Percentiles rank a stretch among this genome's conserved stretches.
These are phyloP conservation scores for Nothobranchius kuhntae DNA, from an alignment of 2,113 vertebrate species.

Conservation along the genomic window DNA sequence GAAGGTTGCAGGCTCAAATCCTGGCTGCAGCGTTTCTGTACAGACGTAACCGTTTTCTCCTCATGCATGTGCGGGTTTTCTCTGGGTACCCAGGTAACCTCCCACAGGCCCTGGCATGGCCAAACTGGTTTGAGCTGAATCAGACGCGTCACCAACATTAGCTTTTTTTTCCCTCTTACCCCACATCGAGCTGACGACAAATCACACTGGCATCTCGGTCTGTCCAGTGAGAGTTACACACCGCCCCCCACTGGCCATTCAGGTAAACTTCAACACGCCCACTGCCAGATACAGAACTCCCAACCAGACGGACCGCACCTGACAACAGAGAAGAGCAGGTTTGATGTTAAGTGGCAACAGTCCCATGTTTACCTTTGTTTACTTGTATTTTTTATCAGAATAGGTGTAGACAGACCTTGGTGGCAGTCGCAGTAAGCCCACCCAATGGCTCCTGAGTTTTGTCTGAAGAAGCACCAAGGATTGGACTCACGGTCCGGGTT, in stretches of 20 bases:
- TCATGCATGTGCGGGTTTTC: no score
- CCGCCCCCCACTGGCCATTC: constrained; percentile 86
- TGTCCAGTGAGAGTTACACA: constrained; percentile 87
- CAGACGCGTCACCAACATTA: no score
- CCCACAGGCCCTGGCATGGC: no score
- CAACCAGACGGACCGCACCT: constrained; percentile 84
- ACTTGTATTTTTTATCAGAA: no score
- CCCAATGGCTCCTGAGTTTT: constrained; percentile 84
- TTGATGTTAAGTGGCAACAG: background rate
- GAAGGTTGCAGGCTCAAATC: no score
- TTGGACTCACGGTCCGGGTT: constrained; percentile 86
- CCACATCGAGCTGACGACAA: constrained; percentile 87
- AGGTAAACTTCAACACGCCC: constrained; percentile 85
- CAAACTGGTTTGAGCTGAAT: background rate
- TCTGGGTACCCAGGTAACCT: no score
- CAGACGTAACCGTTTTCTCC: no score
- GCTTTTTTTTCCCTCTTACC: constrained; percentile 65
- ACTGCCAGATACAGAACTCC: constrained; percentile 67
- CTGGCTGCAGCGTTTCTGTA: no score
- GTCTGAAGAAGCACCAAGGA: constrained; percentile 92
- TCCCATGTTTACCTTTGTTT: no score
- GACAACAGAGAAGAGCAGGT: background rate
- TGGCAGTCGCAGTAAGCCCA: constrained; percentile 93
- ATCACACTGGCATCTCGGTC: constrained; percentile 89
- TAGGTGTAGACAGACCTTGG: constrained; percentile 75